Base-by-base conservation (phyloP, 2,113 vertebrate genomes). In the Myiopsitta monachus region DNA sequence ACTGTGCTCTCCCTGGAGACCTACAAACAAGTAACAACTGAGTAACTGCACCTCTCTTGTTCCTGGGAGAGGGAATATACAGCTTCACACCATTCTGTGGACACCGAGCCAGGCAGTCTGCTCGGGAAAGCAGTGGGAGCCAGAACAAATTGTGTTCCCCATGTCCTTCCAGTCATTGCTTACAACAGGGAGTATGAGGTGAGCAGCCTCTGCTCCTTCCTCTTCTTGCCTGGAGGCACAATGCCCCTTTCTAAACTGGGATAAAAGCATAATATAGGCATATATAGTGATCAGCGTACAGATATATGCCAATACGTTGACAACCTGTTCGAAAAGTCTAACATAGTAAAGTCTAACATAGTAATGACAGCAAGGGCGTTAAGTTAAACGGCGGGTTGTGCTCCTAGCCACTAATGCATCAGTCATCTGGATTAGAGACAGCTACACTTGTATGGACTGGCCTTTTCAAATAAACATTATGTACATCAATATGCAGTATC, bases 231-330 rank as follows among this genome's bases (percentile, higher is more conserved):
- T 49, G 36, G 18, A 57, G 41, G 49, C 26, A 72, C 74, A 54
- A 39, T 7, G 14, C 11, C 31, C 19, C 28, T 54, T 75, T 63
- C 80, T 27, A 33, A 51, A 36, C 21, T 6, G n/a, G 19, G n/a
- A 27, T 33, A 63, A 62, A 82, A 90, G 33, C 1, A 3, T 4
- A 17, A 17, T 73, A 67, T 5, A 61, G 14, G 75, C 22, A 16
- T 14, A 7, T 9, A 15, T 7, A 64, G 38, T 6, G 17, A 43
- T 7, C 16, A 0, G 0, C 16, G 15, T 19, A 33, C 27, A 47
- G 44, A 85, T 33, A 72, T 2, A 55, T 5, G 23, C 33, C 39
- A 39, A 26, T 8, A 61, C 21, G 19, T 10, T 1, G 1, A 57
- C 18, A 66, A 18, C 24, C 75, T 54, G 13, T 64, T 62, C 2